These are phyloP conservation scores for Bettongia penicillata DNA, from an alignment of 2,113 vertebrate genomes.

Conservation along the genomic window DNA sequence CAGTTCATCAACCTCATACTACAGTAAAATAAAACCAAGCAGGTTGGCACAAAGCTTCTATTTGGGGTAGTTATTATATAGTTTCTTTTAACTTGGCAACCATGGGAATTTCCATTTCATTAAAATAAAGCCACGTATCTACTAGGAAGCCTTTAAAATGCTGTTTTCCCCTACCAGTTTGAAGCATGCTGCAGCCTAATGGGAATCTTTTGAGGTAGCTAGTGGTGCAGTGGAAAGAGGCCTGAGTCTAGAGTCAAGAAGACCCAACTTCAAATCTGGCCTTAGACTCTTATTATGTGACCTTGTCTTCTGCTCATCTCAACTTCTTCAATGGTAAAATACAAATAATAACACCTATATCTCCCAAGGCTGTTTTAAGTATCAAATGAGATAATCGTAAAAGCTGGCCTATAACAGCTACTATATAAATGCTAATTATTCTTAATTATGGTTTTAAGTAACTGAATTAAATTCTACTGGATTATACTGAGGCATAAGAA, in stretches of 20 bases:
- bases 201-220: not conserved
- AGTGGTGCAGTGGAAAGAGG: not conserved
- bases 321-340: not conserved
- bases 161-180: not conserved
- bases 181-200: not conserved
- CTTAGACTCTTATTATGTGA: not conserved
- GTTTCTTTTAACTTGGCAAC: not conserved
- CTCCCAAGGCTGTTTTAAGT: not conserved
- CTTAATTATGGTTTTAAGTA: not conserved
- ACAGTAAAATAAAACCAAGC: not conserved
- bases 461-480: not conserved
- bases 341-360: not conserved
- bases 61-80: not conserved
- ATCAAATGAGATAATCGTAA: not conserved
- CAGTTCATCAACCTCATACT: slow-evolving; percentile 95
- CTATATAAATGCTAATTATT: not conserved
- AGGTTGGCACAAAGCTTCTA: slow-evolving; percentile 15
- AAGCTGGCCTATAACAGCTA: not conserved
- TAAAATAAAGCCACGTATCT: not conserved
- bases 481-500: not conserved
- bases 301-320: not conserved
- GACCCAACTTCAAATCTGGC: not conserved
- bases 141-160: not conserved
- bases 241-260: not conserved
- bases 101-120: not conserved